Base-by-base conservation (phyloP, 1,140 invertebrate species). In the Drosophila funebris region DNA sequence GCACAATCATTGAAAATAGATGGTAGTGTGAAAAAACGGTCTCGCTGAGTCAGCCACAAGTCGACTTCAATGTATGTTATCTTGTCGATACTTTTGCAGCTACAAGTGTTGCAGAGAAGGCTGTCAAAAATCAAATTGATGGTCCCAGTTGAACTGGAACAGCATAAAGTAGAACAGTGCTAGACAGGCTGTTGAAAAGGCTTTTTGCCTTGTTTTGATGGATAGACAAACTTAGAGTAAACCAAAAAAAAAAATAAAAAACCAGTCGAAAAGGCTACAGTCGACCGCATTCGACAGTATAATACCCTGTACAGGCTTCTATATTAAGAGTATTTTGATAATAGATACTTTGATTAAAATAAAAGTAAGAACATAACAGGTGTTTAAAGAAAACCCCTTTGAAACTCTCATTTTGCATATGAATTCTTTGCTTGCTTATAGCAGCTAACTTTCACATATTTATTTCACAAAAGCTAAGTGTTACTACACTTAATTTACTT, bases 71-170 rank as follows among this genome's bases (percentile, higher is more conserved):
- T 52, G 41, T 67, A 31, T 37, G 44, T 36, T 36, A 58, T 14
- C 29, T 46, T 20, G 20, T 13, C 11, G 53, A 31, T 67, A 29
- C 36, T 50, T 64, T 68, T 61, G 60, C 22, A 46, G 60, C 67
- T 48, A 64, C 58, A 64, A 64, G 61, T 71, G 68, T 64, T 57
- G 33, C 16, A 41, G 39, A 31, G 20, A 14, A 37, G 18, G 43
- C 39, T 83, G 81, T 76, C 80, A 80, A 52, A 68, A 50, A 50
- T 43, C 54, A 62, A 79, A 83, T 80, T 83, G 73, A 85, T 83
- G 71, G 76, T 76, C 81, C 63, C 76, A 61, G 68, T 73, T 73
- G 62, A 68, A 64, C 53, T 76, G 53, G 3, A 53, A 29, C 58
- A 53, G 41, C 39, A 70, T 50, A 57, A 73, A 68, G 67, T 44